phyloP scores from a whole-genome alignment of 2,888 invertebrate species.

The Acronicta psi region DNA sequence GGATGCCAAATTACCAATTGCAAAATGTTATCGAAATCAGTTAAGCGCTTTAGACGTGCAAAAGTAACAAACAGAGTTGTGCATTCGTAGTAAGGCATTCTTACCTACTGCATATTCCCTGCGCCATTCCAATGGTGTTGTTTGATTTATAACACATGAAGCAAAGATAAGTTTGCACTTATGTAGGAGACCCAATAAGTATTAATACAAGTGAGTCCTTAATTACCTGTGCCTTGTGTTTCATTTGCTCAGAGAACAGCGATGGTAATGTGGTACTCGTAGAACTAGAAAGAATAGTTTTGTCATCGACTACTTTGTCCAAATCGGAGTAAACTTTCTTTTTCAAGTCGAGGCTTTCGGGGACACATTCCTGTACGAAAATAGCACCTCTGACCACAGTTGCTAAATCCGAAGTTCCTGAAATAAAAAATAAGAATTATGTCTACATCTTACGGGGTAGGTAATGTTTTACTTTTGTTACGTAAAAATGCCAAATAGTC shows the following conservation, averaged over 20 bases:
- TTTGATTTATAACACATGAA: no score
- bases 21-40: no score
- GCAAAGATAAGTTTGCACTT: no score
- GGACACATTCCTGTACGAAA: slow-evolving; percentile 97
- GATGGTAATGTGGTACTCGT: slow-evolving; percentile 98
- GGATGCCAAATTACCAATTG: no score
- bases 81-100: no score
- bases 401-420: slow-evolving; percentile 91
- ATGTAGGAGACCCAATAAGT: background rate
- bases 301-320: slow-evolving; percentile 93
- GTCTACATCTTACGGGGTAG: no score
- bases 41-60: no score
- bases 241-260: slow-evolving; percentile 93
- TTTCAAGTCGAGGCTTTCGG: slow-evolving; percentile 96
- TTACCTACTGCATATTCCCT: no score
- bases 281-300: slow-evolving; percentile 96
- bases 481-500: no score
- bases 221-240: slow-evolving; percentile 90
- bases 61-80: no score
- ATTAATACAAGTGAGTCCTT: background rate
- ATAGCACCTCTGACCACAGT: slow-evolving; percentile 93
- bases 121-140: no score
- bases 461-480: no score
- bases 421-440: background rate
- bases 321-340: slow-evolving; percentile 93